Conservation (phyloP, 2,113 vertebrate genomes). For the Ceratotherium simum region DNA sequence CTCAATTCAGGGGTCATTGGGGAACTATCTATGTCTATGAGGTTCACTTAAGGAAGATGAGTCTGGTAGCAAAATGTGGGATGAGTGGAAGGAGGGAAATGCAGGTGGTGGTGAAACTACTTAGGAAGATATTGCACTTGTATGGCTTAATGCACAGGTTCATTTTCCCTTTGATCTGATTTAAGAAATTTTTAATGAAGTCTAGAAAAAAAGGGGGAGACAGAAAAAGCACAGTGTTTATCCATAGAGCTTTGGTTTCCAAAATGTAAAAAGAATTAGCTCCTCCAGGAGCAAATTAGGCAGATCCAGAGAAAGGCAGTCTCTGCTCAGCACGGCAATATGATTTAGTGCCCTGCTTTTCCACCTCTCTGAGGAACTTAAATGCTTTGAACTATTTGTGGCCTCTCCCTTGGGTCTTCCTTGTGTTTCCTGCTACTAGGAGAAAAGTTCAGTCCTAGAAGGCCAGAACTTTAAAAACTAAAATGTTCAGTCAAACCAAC, state of each 20-base stretch:
- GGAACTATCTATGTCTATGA: neutral
- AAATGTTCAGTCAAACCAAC: neutral
- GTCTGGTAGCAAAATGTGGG: neutral
- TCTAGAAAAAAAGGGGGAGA: neutral
- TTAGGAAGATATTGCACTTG: neutral
- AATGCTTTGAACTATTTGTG: constrained; percentile 42
- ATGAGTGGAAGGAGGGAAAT: neutral
- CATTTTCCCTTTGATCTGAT: neutral
- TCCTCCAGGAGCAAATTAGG: constrained; percentile 63
- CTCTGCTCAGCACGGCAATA: neutral
- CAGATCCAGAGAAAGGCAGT: neutral
- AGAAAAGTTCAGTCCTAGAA: neutral
- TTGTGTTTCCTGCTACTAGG: neutral
- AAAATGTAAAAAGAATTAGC: constrained; percentile 33
- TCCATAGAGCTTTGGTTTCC: neutral
- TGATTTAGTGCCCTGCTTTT: constrained; percentile 17
- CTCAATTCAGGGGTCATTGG: neutral
- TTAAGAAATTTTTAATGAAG: constrained; percentile 36
- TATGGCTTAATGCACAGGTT: neutral
- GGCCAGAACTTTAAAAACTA: neutral
- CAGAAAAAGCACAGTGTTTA: neutral
- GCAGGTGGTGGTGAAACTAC: neutral
- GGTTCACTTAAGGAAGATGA: neutral
- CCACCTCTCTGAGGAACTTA: neutral
- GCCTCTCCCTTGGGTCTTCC: neutral